Conservation (phyloP, 2,797 vertebrate genomes). For the Galagoides demidoff region DNA sequence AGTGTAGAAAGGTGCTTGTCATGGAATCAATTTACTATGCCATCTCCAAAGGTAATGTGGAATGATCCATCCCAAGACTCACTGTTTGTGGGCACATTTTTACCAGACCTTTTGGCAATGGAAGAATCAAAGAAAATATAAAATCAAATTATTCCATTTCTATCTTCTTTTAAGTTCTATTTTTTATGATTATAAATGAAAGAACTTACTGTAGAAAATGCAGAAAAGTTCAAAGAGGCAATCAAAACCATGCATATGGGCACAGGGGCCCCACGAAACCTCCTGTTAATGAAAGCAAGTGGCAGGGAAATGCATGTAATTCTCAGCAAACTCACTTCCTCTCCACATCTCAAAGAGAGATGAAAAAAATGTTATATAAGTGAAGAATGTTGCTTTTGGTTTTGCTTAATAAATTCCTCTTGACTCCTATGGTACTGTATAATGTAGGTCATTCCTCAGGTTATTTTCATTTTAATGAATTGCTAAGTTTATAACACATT, state of each 20-base stretch:
- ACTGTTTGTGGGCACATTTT: not conserved
- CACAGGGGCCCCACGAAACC: not conserved
- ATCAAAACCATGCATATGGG: not conserved
- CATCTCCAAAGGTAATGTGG: not conserved
- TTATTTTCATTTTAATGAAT: conserved; percentile 63
- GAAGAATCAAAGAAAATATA: not conserved
- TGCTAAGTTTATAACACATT: conserved; percentile 45
- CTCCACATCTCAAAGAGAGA: not conserved
- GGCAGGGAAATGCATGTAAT: not conserved
- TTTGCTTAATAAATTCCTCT: conserved; percentile 54
- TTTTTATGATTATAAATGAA: conserved; percentile 15
- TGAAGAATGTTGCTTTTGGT: conserved; percentile 20
- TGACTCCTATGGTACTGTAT: not conserved
- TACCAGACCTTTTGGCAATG: not conserved
- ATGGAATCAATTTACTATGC: not conserved
- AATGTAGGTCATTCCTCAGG: not conserved
- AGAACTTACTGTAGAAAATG: conserved; percentile 35
- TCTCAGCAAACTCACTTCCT: not conserved
- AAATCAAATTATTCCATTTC: conserved; percentile 2
- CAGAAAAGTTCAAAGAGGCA: conserved; percentile 15
- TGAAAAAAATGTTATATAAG: not conserved
- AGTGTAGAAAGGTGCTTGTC: not conserved
- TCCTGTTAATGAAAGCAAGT: not conserved
- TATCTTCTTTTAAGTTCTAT: not conserved
- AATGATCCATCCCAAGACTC: not conserved